phyloP scores from a whole-genome alignment of 1,140 invertebrate species.

The Medauroidea extradentata region DNA sequence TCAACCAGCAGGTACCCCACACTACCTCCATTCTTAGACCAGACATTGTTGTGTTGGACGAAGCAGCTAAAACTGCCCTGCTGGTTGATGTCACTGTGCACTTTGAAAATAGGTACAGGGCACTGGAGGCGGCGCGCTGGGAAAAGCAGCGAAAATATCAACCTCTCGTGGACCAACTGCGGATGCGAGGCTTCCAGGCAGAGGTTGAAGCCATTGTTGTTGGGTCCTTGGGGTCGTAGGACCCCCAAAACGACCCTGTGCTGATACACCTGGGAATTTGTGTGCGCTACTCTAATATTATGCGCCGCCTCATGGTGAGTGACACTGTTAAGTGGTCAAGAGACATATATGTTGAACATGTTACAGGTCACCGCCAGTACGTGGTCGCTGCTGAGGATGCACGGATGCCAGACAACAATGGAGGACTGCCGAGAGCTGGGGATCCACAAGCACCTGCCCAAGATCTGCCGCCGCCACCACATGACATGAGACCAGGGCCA shows the following conservation, averaged over 20 bases:
- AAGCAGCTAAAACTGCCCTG: conserved; percentile 10
- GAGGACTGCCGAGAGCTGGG: too few relatives aligned
- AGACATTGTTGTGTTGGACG: conserved; percentile 33
- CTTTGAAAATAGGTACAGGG: conserved; percentile 35
- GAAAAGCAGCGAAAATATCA: neutral
- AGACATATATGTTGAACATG: conserved; percentile 16
- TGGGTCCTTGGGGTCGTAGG: neutral
- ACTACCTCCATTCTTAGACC: conserved; percentile 17
- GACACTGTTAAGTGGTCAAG: conserved; percentile 16
- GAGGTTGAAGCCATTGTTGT: neutral
- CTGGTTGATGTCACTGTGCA: conserved; percentile 38
- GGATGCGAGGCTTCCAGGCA: neutral
- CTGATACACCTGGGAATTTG: neutral
- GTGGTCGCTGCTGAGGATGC: neutral
- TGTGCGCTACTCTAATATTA: conserved; percentile 3
- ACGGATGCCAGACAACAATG: too few relatives aligned
- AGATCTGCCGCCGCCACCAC: too few relatives aligned
- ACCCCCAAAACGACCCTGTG: conserved; percentile 3
- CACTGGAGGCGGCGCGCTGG: conserved; percentile 17
- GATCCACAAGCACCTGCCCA: too few relatives aligned
- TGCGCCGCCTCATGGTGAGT: conserved; percentile 5
- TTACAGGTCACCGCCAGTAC: conserved; percentile 8
- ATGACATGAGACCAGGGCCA: too few relatives aligned
- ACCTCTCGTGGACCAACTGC: neutral
- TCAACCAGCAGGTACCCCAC: too few relatives aligned